Conservation (phyloP, 1,140 invertebrate genomes). For the Zaprionus gabonicus region DNA sequence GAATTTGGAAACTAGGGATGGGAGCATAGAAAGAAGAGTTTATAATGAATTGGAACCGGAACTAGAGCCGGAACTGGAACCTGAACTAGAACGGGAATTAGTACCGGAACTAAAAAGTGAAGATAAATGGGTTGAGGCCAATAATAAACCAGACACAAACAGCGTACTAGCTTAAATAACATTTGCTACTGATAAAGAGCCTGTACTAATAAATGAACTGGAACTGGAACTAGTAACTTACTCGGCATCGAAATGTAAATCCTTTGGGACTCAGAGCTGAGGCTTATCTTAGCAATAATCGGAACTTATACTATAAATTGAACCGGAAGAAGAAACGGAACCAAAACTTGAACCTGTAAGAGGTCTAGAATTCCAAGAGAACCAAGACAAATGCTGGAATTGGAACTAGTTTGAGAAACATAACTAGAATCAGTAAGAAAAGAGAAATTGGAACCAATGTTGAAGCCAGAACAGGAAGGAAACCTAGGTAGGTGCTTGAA, state of each 20-base stretch:
- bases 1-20: neutral
- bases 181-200: neutral
- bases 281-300: neutral
- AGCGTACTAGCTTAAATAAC: too few relatives aligned
- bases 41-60: neutral
- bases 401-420: neutral
- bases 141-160: too few relatives aligned
- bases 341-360: neutral
- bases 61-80: neutral
- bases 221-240: neutral
- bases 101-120: too few relatives aligned
- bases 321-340: neutral
- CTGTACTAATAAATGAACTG: neutral
- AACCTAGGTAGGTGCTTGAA: too few relatives aligned
- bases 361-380: rapidly evolving
- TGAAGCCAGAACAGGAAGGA: too few relatives aligned
- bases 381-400: neutral
- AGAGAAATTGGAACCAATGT: too few relatives aligned
- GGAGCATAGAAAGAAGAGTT: neutral
- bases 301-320: neutral
- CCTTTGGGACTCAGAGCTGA: too few relatives aligned
- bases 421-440: neutral
- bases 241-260: too few relatives aligned
- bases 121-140: too few relatives aligned
- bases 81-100: neutral